Base-by-base conservation (phyloP, 2,888 invertebrate species). In the Dilophus febrilis region DNA sequence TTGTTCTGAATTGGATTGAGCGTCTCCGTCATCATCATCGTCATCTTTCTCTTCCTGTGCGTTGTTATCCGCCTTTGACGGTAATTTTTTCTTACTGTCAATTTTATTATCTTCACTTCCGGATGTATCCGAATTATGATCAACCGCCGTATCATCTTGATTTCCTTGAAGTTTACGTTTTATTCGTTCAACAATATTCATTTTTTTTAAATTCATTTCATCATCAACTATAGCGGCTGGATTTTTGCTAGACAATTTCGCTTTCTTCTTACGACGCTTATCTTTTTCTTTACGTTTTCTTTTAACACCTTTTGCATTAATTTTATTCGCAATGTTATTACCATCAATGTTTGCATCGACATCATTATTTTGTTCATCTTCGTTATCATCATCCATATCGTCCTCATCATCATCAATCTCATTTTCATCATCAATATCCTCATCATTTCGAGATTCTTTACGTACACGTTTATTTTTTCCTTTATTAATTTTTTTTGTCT, bases 241-340 rank as follows among this genome's bases (percentile, higher is more conserved):
- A 22, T 8, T 8, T 6, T 22, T 22, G 22, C 8, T 42, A 6
- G 44, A 42, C 12, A 35, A 22, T 33, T 40, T 34, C 11, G 44
- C 42, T 19, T 22, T 42, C 46, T 58, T 60, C 44, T 61, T 59
- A 19, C 55, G 54, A 22, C 57, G 48, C 47, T 60, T 61, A 43
- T 61, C 61, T 44, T 61, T 61, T 35, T 60, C 59, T 44, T 61
- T 61, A 18, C 58, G 55, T 40, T 61, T 61, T 14, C 59, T 51
- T 41, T 58, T 61, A 29, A 50, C 55, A 2, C 50, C 41, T 16
- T 41, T 41, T 37, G 19, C 32, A 40, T 19, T 40, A 40, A 19
- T 41, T 44, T 22, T 31, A 27, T 11, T 45, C 47, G 37, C 54
- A 53, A 54, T 7, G 57, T 55, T 47, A 58, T 61, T 33, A 54